Evolutionary conservation across 2,888 invertebrate genomes (phyloP).

Genomic region (Aphodius sticticus): DNA sequence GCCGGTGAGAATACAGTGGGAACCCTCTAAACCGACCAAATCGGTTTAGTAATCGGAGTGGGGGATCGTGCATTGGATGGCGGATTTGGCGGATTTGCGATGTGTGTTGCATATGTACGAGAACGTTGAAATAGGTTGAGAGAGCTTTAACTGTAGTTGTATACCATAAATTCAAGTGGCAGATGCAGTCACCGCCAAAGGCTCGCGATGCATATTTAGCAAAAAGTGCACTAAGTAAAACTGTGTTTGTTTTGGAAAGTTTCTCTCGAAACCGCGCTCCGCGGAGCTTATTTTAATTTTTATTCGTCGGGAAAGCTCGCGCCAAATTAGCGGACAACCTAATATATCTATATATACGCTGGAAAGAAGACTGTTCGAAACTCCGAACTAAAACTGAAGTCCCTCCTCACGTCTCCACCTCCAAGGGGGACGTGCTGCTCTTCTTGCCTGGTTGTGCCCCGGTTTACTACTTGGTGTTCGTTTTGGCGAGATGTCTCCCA

Average conservation of each 20-base stretch:
- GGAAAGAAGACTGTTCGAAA: slow-evolving; percentile 4
- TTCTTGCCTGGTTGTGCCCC: slow-evolving; percentile 13
- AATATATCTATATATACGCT: slow-evolving; percentile 12
- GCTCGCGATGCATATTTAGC: not conserved
- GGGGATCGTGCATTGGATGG: too few relatives aligned
- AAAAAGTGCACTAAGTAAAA: not conserved
- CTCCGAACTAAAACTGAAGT: slow-evolving; percentile 21
- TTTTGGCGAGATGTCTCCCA: slow-evolving; percentile 15
- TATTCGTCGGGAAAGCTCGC: slow-evolving; percentile 15
- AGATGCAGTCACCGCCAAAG: not conserved
- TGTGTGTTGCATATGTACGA: not conserved
- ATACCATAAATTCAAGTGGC: not conserved
- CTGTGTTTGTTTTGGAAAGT: not conserved
- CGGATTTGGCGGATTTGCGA: too few relatives aligned
- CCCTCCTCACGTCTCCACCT: not conserved
- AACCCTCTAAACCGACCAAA: too few relatives aligned
- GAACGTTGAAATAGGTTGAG: not conserved
- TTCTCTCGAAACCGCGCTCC: slow-evolving; percentile 6
- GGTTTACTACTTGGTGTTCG: slow-evolving; percentile 17
- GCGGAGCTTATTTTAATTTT: slow-evolving; percentile 17
- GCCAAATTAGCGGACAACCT: slow-evolving; percentile 22
- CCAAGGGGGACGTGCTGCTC: slow-evolving; percentile 9
- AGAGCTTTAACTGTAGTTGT: not conserved
- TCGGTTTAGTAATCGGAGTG: too few relatives aligned
- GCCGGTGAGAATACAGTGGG: too few relatives aligned